Evolutionary conservation across 2,888 invertebrate species (phyloP).

Genomic region (Cecidostiba fungosa): DNA sequence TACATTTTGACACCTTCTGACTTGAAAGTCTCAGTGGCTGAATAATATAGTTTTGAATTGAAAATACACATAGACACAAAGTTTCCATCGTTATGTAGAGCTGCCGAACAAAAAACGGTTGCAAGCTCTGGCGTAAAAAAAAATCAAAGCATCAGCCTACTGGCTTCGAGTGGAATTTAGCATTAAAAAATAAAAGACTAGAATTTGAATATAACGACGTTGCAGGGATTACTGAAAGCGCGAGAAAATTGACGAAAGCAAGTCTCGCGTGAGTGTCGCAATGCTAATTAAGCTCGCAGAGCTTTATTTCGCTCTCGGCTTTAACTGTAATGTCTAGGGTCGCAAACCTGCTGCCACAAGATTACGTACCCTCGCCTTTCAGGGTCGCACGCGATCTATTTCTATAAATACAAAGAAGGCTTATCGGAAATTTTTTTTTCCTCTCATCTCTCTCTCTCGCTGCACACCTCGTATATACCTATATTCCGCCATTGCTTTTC

Average conservation of each 20-base stretch:
- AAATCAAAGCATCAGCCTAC: neutral
- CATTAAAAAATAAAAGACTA: too few relatives aligned
- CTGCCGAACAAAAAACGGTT: neutral
- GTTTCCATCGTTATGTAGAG: neutral
- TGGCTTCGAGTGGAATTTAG: too few relatives aligned
- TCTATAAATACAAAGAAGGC: constrained; percentile 27
- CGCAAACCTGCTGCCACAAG: constrained; percentile 13
- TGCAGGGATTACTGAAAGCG: neutral
- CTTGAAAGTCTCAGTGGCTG: neutral
- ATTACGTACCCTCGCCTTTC: constrained; percentile 53
- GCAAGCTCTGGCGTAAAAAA: neutral
- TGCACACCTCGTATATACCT: neutral
- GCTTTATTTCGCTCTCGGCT: neutral
- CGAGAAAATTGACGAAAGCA: neutral
- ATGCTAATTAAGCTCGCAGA: constrained; percentile 18
- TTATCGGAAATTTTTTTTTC: neutral
- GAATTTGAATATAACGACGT: too few relatives aligned
- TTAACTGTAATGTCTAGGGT: constrained; percentile 38
- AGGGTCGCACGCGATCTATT: constrained; percentile 63
- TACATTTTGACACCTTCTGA: too few relatives aligned
- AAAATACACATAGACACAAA: neutral
- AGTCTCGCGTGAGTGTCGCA: constrained; percentile 21
- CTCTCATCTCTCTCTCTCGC: neutral
- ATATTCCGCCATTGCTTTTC: neutral
- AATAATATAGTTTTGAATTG: neutral